Base-by-base conservation (phyloP, 2,888 invertebrate genomes). In the Biston stratarius region DNA sequence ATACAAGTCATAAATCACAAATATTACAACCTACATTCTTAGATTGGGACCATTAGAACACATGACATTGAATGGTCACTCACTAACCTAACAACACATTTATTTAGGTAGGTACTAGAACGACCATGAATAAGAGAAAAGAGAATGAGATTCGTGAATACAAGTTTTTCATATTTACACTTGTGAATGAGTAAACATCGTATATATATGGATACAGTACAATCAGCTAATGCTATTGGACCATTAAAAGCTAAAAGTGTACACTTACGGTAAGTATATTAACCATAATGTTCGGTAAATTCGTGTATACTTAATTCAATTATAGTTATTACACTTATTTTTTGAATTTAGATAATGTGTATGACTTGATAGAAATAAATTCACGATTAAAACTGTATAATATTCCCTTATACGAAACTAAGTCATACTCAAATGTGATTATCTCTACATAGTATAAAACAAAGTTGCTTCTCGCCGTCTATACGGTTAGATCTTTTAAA, bases 1-100 rank as follows among this genome's bases (percentile, higher is more conserved):
- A 48, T 64, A 40, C 61, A 36, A 42, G 42, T 45, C 51, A 60
- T 9, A 57, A 59, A 61, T 67, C 66, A 73, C 67, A 73, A 64
- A 56, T 42, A 48, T 49, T 77, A 79, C 71, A 68, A 59, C 74
- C 78, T 84, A 88, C 87, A 89, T 89, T 88, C 88, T 88, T 83
- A 85, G 87, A 87, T 89, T 88, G 88, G 89, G 87, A 87, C 88
- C 87, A 87, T 89, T 88, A 88, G 89, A 87, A 87, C 88, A 86
- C 83, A 80, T 75, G 81, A 85, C 81, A 84, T 76, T 77, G 77
- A 81, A 72, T 77, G 79, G 75, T 73, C 74, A 81, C 78, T 81
- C 75, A 81, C 74, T 48, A 59, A 74, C 71, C 69, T 66, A 69
- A 76, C 71, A 76, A 79, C 74, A 77, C 74, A 68, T 74, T 55